These are phyloP conservation scores for Recurvirostra avosetta DNA, from an alignment of 2,113 vertebrate species.

Conservation along the genomic window DNA sequence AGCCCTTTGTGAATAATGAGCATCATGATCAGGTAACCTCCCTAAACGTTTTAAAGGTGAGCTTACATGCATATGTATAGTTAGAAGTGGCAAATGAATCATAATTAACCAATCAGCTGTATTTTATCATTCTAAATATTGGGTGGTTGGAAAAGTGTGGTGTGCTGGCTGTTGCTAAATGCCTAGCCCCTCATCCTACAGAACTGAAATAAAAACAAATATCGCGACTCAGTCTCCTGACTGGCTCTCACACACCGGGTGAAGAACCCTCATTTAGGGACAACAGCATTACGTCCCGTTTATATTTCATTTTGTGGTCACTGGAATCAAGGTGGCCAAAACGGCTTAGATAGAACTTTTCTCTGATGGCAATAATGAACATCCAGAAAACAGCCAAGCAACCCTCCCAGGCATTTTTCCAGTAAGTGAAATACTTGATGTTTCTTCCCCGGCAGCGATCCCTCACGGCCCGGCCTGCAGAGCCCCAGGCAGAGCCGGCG, in stretches of 20 bases:
- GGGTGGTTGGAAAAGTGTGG: not conserved
- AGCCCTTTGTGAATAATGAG: not conserved
- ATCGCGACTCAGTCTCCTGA: not conserved
- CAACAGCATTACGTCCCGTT: rapidly evolving
- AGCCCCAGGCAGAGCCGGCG: not conserved
- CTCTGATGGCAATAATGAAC: rapidly evolving
- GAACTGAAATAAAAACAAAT: not conserved
- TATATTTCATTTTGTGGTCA: rapidly evolving
- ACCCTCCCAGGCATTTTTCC: rapidly evolving
- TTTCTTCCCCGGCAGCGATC: rapidly evolving
- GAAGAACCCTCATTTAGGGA: not conserved
- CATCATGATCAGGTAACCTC: not conserved
- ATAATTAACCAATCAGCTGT: not conserved
- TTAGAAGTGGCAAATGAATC: no score
- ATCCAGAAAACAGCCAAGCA: not conserved
- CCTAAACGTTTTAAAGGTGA: not conserved
- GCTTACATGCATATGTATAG: not conserved
- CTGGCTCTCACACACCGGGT: not conserved
- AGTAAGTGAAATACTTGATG: rapidly evolving
- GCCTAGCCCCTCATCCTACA: not conserved
- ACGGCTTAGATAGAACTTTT: rapidly evolving
- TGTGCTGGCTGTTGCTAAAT: not conserved
- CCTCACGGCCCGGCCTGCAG: not conserved
- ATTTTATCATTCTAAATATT: not conserved
- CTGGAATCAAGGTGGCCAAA: not conserved